Percentiles rank a stretch among this genome's conserved stretches.
phyloP scores from a whole-genome alignment of 2,113 vertebrate genomes.

The Edolisoma coerulescens region DNA sequence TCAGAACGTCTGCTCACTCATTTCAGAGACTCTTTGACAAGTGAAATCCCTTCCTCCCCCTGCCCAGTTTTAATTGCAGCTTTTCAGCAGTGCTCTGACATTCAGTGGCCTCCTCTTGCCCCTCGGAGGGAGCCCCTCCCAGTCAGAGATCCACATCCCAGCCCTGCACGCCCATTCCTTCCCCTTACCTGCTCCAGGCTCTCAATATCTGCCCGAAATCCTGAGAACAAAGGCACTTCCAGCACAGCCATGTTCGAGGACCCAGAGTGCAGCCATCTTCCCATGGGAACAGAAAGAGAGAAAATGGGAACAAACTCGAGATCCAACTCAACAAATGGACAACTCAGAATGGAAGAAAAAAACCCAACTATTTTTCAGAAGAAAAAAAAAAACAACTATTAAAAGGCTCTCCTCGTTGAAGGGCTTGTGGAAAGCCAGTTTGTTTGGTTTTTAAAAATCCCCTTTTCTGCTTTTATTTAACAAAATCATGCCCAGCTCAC shows the following conservation, averaged over 20 bases:
- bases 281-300: background rate
- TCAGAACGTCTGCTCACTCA: background rate
- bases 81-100: background rate
- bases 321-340: background rate
- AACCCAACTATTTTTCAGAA: background rate
- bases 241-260: conserved; percentile 93
- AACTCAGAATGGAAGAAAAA: background rate
- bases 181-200: conserved; percentile 86
- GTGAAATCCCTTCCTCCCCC: background rate
- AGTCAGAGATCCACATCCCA: background rate
- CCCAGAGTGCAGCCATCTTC: conserved; percentile 90
- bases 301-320: background rate
- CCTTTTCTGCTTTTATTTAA: background rate
- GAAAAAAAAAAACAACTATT: background rate
- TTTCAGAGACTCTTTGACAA: background rate
- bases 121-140: background rate
- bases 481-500: background rate
- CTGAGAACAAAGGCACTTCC: conserved; percentile 87
- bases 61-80: background rate
- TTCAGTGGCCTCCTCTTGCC: background rate
- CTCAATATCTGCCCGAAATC: conserved; percentile 84
- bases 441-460: background rate
- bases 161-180: background rate
- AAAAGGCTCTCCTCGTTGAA: background rate
- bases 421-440: background rate